A percentile compares a stretch with the other conserved stretches of the same genome.
Conservation (phyloP, 2,888 invertebrate species). For the Eilema sororculum region DNA sequence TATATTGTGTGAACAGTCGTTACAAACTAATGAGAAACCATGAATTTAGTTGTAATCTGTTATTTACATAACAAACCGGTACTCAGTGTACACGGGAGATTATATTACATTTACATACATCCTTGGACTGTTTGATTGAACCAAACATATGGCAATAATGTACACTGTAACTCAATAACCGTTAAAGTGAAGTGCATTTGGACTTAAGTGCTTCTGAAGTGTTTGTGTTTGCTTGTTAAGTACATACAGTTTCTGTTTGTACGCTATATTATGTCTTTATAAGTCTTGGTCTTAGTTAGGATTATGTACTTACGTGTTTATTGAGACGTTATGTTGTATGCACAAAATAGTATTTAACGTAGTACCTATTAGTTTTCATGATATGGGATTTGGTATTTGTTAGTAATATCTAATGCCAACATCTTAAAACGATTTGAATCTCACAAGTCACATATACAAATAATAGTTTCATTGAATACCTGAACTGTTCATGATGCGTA, state of each 20-base stretch:
- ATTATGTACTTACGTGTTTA: background rate
- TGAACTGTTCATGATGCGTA: no score
- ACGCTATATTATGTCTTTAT: background rate
- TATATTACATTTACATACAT: slow-evolving; percentile 5
- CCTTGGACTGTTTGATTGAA: slow-evolving; percentile 27
- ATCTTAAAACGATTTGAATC: no score
- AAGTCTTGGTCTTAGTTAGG: background rate
- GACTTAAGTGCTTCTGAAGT: slow-evolving; percentile 34
- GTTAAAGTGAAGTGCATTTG: slow-evolving; percentile 27
- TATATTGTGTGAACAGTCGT: no score
- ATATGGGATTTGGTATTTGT: background rate
- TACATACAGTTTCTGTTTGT: background rate
- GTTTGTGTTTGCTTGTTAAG: slow-evolving; percentile 25
- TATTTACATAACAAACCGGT: background rate
- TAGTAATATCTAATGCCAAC: no score
- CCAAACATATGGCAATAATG: slow-evolving; percentile 28
- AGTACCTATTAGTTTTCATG: no score
- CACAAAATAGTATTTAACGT: no score
- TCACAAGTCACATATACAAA: no score
- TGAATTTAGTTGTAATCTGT: background rate
- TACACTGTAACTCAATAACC: slow-evolving; percentile 32
- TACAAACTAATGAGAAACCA: background rate
- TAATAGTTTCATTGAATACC: no score
- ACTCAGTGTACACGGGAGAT: background rate
- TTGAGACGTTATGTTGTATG: background rate